Evolutionary conservation across 2,113 vertebrate genomes (phyloP).

Genomic region (Casuarius casuarius): DNA sequence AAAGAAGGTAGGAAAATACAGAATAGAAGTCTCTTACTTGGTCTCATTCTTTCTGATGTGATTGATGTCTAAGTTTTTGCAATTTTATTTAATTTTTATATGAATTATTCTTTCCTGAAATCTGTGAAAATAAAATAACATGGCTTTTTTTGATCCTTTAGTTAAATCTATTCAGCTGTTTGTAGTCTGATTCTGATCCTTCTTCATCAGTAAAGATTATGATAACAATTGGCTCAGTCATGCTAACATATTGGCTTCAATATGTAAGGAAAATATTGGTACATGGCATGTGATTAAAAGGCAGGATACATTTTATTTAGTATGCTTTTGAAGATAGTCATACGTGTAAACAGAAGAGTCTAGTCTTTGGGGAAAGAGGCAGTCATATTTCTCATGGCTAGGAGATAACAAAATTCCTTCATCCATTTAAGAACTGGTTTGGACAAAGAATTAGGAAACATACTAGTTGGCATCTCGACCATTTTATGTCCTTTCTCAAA

Average conservation of each 20-base stretch:
- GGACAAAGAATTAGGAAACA: neutral
- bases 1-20: neutral
- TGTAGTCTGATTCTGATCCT: neutral
- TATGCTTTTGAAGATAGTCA: neutral
- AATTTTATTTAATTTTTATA: neutral
- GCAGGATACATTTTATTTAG: neutral
- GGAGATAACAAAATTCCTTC: neutral
- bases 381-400: neutral
- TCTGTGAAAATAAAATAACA: neutral
- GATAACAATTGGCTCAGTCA: neutral
- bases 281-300: fast-evolving
- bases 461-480: neutral
- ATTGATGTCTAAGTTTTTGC: neutral
- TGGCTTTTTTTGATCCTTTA: neutral
- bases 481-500: neutral
- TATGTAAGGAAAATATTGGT: neutral
- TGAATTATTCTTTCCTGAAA: neutral
- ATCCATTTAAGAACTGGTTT: neutral
- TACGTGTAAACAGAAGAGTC: neutral
- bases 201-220: neutral
- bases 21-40: neutral
- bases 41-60: neutral
- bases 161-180: neutral
- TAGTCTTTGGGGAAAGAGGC: neutral
- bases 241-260: neutral